Evolutionary conservation across 1,140 invertebrate species (phyloP).

Genomic region (Drosophila bocki): DNA sequence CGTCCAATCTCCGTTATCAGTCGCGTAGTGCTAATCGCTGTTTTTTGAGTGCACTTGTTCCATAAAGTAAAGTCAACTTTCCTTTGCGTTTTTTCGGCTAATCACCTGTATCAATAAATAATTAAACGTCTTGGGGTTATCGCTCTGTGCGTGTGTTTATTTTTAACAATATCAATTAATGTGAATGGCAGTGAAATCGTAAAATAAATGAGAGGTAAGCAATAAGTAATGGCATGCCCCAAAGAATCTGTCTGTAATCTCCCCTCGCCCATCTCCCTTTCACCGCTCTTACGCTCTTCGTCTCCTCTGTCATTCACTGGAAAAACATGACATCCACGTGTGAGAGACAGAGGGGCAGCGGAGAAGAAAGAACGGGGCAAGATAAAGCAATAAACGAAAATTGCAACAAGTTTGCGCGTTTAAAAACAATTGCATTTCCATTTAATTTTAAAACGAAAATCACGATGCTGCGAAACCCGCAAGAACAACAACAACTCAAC

Average conservation of each 20-base stretch:
- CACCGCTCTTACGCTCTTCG: neutral
- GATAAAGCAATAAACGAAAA: conserved; percentile 82
- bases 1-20: conserved; percentile 34
- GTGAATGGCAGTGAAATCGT: conserved; percentile 12
- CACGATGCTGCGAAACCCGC: conserved; percentile 35
- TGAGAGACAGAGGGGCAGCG: neutral
- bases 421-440: conserved; percentile 77
- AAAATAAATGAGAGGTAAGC: conserved; percentile 33
- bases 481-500: conserved; percentile 54
- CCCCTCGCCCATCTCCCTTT: neutral
- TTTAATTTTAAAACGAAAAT: conserved; percentile 76
- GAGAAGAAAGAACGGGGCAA: conserved; percentile 44
- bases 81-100: conserved; percentile 12
- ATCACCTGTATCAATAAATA: conserved; percentile 67
- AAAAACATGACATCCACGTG: conserved; percentile 20
- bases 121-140: conserved; percentile 46
- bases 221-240: neutral
- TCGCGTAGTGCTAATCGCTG: conserved; percentile 46
- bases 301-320: conserved; percentile 9
- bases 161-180: conserved; percentile 58
- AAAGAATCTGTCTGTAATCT: conserved; percentile 22
- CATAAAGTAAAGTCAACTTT: conserved; percentile 26
- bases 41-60: conserved; percentile 36
- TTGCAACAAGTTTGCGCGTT: conserved; percentile 76
- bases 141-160: conserved; percentile 8